Base-by-base conservation (phyloP, 2,888 invertebrate species). In the Osmoderma eremita region DNA sequence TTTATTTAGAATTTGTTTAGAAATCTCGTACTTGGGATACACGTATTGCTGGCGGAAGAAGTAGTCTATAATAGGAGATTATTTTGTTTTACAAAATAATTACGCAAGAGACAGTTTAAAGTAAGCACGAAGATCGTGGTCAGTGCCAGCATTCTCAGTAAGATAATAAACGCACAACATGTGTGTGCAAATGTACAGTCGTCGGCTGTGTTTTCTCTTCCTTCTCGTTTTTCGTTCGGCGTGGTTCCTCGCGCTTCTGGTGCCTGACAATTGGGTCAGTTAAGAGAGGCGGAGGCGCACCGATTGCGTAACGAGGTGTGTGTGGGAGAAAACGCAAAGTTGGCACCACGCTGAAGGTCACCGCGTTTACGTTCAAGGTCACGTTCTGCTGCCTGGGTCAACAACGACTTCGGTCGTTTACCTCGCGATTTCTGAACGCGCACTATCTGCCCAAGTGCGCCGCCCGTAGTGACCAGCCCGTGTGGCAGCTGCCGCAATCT, bases 321-420 rank as follows among this genome's bases (percentile, higher is more conserved):
- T 30, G 30, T 76, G 76, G 76, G 77, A 74, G 77, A 74, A 61
- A 61, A 61, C 70, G 63, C 48, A 73, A 72, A 72, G 74, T 74
- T 77, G 75, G 75, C 76, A 77, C 73, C 74, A 72, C 74, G 73
- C 74, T 76, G 77, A 78, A 78, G 77, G 78, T 77, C 77, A 74
- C 71, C 70, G 73, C 72, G 71, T 71, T 70, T 73, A 70, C 74
- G 73, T 75, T 75, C 74, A 75, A 76, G 74, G 75, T 74, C 74
- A 75, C 71, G 70, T 50, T 50, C 39, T 48, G 72, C 70, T 70
- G 74, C 75, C 74, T 75, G 74, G 75, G 75, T 74, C 75, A 75
- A 66, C 42, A 41, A 51, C 58, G 68, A 63, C 49, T 45, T 45
- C 50, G 67, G 68, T 68, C 68, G 65, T 68, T 65, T 58, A 68